Conservation (phyloP, 2,888 invertebrate genomes). For the Nematopogon swammerdamellus region DNA sequence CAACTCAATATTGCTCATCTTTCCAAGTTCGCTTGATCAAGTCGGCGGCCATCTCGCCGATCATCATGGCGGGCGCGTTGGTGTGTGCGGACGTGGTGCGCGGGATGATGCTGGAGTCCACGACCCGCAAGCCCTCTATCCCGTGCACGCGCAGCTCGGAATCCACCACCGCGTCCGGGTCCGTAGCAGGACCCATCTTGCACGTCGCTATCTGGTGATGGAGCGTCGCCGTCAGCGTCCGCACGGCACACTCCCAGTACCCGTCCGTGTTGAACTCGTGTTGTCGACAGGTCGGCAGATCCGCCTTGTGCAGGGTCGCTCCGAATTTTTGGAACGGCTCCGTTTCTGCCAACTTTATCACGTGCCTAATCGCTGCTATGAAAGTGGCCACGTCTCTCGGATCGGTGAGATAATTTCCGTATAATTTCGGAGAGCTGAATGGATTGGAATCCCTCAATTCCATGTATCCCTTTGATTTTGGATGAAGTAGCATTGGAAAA, state of each 20-base stretch:
- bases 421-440: slow-evolving; percentile 61
- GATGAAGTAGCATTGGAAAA: slow-evolving; percentile 61
- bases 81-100: slow-evolving; percentile 53
- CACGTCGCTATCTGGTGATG: slow-evolving; percentile 57
- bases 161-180: slow-evolving; percentile 54
- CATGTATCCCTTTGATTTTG: slow-evolving; percentile 60
- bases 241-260: slow-evolving; percentile 59
- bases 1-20: too few relatives aligned
- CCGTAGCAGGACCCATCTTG: slow-evolving; percentile 57
- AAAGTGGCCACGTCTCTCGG: slow-evolving; percentile 45
- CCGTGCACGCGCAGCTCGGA: slow-evolving; percentile 49
- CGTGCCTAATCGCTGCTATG: slow-evolving; percentile 49
- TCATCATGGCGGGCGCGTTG: slow-evolving; percentile 58
- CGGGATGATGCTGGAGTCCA: slow-evolving; percentile 59
- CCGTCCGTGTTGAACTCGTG: slow-evolving; percentile 40
- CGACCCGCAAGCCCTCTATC: slow-evolving; percentile 45
- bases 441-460: slow-evolving; percentile 63
- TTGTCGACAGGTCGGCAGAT: slow-evolving; percentile 38
- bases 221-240: slow-evolving; percentile 39
- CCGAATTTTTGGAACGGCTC: slow-evolving; percentile 45
- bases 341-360: slow-evolving; percentile 41
- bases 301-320: slow-evolving; percentile 31
- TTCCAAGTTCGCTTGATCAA: slow-evolving; percentile 43
- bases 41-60: slow-evolving; percentile 61
- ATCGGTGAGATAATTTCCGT: slow-evolving; percentile 68